Evolutionary conservation across 2,888 invertebrate species (phyloP), one percentile per base, ranked within the genome.

Genomic region (Quadroppia sp.): DNA sequence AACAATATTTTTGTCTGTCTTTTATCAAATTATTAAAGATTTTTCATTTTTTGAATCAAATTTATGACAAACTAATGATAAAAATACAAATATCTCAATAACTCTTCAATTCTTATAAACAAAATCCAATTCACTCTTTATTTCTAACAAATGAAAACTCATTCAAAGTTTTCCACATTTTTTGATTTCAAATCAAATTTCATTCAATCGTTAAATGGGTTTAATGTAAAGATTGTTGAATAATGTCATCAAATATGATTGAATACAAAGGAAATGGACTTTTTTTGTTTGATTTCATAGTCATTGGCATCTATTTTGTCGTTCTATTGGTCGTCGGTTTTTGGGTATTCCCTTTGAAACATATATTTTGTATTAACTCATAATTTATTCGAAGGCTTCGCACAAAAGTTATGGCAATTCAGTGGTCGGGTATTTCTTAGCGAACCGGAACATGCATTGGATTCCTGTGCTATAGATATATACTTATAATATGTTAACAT

Each of bases 371-470:
- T 36, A 9, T 36, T 2, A 50, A 4, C 3, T 50, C 20, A 1
- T 50, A 50, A n/a, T 50, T 50, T 50, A 20, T n/a, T 50, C 2
- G 6, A 1, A 80, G 80, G 78, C 79, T 42, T 78, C 79, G 0
- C 67, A 72, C 11, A 71, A 72, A n/a, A 77, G 76, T 48, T 78
- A 77, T 36, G 71, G 76, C 36, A 76, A 78, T 69, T 78, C 77
- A 50, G 77, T 80, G n/a, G 79, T 78, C 56, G 84, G 85, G 2
- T 85, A 85, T 77, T 85, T 85, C 77, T 77, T 85, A 76, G 85
- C 85, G 2, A 83, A 83, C n/a, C 78, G 84, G 64, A 82, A 81
- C 74, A 85, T 85, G 84, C 81, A 83, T 77, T 85, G 84, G 83
- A 81, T 85, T 30, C 84, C 84, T 73, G 84, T 83, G 79, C 80